Conservation (phyloP, 2,888 invertebrate genomes). For the Macroteleia sp. region DNA sequence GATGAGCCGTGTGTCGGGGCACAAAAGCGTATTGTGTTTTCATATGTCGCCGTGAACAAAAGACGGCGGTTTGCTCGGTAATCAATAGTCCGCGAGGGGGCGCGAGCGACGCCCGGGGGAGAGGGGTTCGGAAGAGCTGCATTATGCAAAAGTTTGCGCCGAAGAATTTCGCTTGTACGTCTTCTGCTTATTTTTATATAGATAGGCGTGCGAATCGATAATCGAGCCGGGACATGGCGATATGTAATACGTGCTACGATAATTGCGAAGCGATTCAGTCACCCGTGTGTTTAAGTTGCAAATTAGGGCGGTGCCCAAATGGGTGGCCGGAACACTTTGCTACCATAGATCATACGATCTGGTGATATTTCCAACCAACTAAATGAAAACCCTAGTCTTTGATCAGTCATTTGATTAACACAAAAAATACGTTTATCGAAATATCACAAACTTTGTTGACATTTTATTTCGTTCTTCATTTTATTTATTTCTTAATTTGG, state of each 20-base stretch:
- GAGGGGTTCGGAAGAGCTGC: conserved; percentile 39
- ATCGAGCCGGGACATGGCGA: neutral
- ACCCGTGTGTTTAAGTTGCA: conserved; percentile 24
- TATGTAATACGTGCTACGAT: conserved; percentile 25
- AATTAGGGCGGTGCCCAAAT: conserved; percentile 70
- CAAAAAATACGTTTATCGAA: no score
- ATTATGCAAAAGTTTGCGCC: conserved; percentile 52
- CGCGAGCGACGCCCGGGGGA: conserved; percentile 14
- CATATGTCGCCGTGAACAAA: conserved; percentile 39
- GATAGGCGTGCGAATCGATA: conserved; percentile 35
- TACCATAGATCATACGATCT: neutral
- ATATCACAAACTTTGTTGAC: no score
- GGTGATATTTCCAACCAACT: neutral
- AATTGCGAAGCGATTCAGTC: conserved; percentile 20
- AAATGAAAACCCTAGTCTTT: neutral
- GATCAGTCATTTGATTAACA: no score
- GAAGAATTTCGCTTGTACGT: conserved; percentile 35
- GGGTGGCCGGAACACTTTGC: conserved; percentile 17
- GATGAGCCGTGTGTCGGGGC: conserved; percentile 7
- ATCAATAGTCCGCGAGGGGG: conserved; percentile 65
- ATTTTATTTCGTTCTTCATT: no score
- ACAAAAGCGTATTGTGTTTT: conserved; percentile 31
- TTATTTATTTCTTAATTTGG: no score
- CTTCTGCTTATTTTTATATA: conserved; percentile 31
- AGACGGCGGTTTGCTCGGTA: conserved; percentile 53